A percentile compares a stretch with the other conserved stretches of the same genome.
These are phyloP conservation scores for Crocuta crocuta DNA, from an alignment of 2,113 vertebrate genomes.

Conservation along the genomic window DNA sequence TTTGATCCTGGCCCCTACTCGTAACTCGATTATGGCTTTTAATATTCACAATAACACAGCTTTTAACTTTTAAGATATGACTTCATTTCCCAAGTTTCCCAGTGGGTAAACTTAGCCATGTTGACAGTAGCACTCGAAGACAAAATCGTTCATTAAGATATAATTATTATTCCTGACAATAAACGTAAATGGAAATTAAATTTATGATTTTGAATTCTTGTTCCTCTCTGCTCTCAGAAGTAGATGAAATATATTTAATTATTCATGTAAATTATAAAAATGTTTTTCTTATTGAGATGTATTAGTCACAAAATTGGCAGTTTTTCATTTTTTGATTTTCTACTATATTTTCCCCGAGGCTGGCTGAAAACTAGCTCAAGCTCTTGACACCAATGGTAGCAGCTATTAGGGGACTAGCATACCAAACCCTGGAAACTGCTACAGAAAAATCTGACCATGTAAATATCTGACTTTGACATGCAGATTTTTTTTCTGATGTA, in stretches of 20 bases:
- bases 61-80: slow-evolving; percentile 33
- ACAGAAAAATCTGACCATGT: neutral
- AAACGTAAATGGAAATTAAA: neutral
- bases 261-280: slow-evolving; percentile 28
- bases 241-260: neutral
- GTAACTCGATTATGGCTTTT: neutral
- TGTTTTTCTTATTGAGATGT: neutral
- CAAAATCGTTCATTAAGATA: neutral
- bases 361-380: slow-evolving; percentile 3
- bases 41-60: neutral
- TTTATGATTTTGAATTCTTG: slow-evolving; percentile 40
- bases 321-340: neutral
- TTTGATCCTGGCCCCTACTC: neutral
- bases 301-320: neutral
- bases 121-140: neutral
- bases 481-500: neutral
- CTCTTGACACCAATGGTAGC: neutral
- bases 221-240: neutral
- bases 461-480: neutral
- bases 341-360: neutral
- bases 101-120: neutral
- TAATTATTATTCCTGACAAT: neutral
- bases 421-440: neutral
- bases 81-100: slow-evolving; percentile 13
- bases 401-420: neutral